Evolutionary conservation across 1,140 invertebrate genomes (phyloP), one percentile per base, ranked within the genome.

Genomic region (Camponotus vicinus): DNA sequence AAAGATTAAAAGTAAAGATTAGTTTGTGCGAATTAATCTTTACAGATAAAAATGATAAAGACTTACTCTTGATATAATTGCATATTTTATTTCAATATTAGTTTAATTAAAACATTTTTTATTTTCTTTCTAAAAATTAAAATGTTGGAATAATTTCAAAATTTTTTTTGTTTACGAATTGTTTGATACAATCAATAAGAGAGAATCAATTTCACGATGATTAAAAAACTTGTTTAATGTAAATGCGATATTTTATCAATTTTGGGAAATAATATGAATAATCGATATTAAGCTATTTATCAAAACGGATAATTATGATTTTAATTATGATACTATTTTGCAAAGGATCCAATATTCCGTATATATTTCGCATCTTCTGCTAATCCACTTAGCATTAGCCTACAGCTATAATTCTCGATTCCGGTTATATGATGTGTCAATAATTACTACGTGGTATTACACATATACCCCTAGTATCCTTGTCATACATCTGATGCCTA

Each of bases 391-490:
- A 61, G 55, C 27, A 61, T 49, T 75, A 37, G 40, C 27, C 40
- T 37, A 45, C 61, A 83, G 40, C 55, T 37, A 52, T 18, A 73
- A 15, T 57, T 42, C 49, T n/a, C 27, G 27, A 27, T n/a, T 83
- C 5, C 34, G 1, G 45, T 49, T 61, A 61, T 57, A 73, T 32
- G 79, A 83, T 73, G 59, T 83, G 67, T 83, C 79, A 83, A 83
- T 73, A 83, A 83, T 83, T 83, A 73, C 37, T 83, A 59, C 15
- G n/a, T 40, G 6, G 64, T 73, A 73, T 61, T 82, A 73, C 59
- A 59, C 40, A 32, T 73, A 45, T 37, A 75, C 61, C 13, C 21
- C 49, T 71, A 18, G 49, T 73, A 82, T 82, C 40, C 27, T 9
- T 27, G 61, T 75, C 27, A 37, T 27, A 61, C 67, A 75, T 83